Base-by-base conservation (phyloP, 2,888 invertebrate genomes). In the Cheilosia vernalis region DNA sequence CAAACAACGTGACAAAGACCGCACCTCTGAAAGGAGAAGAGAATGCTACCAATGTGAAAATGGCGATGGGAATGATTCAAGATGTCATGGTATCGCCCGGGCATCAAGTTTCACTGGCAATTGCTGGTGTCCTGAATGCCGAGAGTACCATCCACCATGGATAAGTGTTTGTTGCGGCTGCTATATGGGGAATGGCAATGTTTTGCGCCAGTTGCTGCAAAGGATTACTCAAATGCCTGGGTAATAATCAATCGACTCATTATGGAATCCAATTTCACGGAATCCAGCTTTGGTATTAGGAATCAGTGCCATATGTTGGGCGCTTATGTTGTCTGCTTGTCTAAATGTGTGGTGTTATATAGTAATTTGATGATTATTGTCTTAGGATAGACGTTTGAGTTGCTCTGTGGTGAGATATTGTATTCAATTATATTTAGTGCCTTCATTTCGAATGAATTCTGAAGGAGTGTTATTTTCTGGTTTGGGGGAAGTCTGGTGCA, bases 51-150 rank as follows among this genome's bases (percentile, higher is more conserved):
- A 53, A n/a, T 42, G 44, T 6, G 72, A 78, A 42, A 87, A 83
- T 17, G 49, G 53, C 42, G 61, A 77, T 24, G 47, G 78, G 7
- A 17, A 61, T 56, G 82, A 69, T 63, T 84, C 84, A 1, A 77
- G 67, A 72, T 58, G 58, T 73, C 74, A 70, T 10, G 87, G 88
- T 58, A 63, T 87, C 24, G 87, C 88, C n/a, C 88, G 87, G n/a
- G 81, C 88, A 5, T 89, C 89, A 10, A 89, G 89, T 87, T 89
- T 89, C 76, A 88, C 89, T 74, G 89, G 89, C 60, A 89, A 89
- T 85, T 89, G 88, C 56, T 89, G 88, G 37, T 64, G 66, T 89
- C 7, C 76, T 89, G 56, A 88, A 88, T 55, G 63, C 87, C 27
- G 87, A 80, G 66, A 82, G 80, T 82, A 82, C 87, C 10, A 88